Evolutionary conservation across 2,888 invertebrate species (phyloP).

Genomic region (Horisme vitalbata): DNA sequence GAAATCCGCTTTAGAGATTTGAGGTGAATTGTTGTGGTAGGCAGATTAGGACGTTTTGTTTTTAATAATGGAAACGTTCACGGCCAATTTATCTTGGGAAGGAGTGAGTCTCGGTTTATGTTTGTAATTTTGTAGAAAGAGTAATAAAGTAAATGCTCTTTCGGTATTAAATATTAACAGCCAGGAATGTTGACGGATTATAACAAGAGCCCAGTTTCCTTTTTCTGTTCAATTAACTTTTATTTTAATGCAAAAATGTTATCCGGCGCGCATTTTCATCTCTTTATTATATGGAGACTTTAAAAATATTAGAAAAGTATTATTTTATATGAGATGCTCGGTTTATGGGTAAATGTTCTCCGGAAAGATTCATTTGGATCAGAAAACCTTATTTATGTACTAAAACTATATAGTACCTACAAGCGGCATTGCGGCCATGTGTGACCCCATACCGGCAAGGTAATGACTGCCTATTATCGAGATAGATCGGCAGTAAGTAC

Average conservation of each 20-base stretch:
- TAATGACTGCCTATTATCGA: too few species aligned
- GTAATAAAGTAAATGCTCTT: constrained; percentile 4
- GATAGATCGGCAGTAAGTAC: too few species aligned
- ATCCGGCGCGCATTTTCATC: too few species aligned
- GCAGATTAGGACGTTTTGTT: constrained; percentile 20
- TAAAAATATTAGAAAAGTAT: too few species aligned
- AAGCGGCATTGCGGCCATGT: too few species aligned
- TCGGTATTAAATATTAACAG: constrained; percentile 12
- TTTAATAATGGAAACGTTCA: constrained; percentile 17
- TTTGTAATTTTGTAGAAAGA: constrained; percentile 8
- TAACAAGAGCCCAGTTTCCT: neutral
- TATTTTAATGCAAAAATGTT: neutral
- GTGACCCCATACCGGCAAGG: too few species aligned
- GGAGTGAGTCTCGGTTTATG: constrained; percentile 9
- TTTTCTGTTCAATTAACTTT: neutral
- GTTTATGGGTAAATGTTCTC: too few species aligned
- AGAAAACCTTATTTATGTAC: too few species aligned
- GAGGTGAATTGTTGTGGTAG: constrained; percentile 14
- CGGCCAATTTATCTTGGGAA: constrained; percentile 11
- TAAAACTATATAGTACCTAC: too few species aligned
- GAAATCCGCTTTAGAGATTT: constrained; percentile 48
- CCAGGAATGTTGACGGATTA: constrained; percentile 3
- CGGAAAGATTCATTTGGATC: too few species aligned
- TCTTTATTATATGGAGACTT: too few species aligned
- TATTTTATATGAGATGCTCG: too few species aligned